A percentile compares a stretch with the other conserved stretches of the same genome.
These are phyloP conservation scores for Lymantria dispar DNA, from an alignment of 2,888 invertebrate species.

Conservation along the genomic window DNA sequence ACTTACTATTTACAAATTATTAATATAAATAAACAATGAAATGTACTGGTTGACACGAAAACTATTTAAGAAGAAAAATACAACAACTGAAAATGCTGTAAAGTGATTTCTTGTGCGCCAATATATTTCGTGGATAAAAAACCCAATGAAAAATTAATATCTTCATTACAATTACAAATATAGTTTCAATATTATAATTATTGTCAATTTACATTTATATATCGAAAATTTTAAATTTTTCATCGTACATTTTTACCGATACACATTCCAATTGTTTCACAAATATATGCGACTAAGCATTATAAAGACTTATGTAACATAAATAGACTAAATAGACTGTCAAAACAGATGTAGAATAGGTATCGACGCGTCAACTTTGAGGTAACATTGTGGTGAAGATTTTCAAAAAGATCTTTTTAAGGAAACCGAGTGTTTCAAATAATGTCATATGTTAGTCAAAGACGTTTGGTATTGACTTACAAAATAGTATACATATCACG, in stretches of 20 bases:
- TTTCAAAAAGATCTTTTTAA: background rate
- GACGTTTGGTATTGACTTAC: no score
- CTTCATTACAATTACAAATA: slow-evolving; percentile 12
- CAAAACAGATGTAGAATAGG: slow-evolving; percentile 21
- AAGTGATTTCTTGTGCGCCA: slow-evolving; percentile 18
- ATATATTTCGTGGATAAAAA: slow-evolving; percentile 11
- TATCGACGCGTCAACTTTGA: slow-evolving; percentile 31
- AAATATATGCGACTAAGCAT: background rate
- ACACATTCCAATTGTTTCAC: slow-evolving; percentile 17
- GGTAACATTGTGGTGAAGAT: slow-evolving; percentile 24
- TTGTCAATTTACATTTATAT: background rate
- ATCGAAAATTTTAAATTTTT: slow-evolving; percentile 17
- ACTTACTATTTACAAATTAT: slow-evolving; percentile 58
- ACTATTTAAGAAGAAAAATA: background rate
- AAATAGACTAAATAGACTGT: slow-evolving; percentile 8
- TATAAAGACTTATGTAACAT: no score
- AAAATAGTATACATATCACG: no score
- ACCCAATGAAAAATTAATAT: slow-evolving; percentile 41
- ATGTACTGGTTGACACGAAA: slow-evolving; percentile 20
- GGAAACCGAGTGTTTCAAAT: no score
- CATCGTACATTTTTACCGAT: slow-evolving; percentile 25
- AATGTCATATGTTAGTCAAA: no score
- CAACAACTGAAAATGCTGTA: background rate
- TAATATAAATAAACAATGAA: slow-evolving; percentile 48
- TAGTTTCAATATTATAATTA: background rate